Conservation (phyloP, 2,113 vertebrate genomes). For the Nibea coibor region DNA sequence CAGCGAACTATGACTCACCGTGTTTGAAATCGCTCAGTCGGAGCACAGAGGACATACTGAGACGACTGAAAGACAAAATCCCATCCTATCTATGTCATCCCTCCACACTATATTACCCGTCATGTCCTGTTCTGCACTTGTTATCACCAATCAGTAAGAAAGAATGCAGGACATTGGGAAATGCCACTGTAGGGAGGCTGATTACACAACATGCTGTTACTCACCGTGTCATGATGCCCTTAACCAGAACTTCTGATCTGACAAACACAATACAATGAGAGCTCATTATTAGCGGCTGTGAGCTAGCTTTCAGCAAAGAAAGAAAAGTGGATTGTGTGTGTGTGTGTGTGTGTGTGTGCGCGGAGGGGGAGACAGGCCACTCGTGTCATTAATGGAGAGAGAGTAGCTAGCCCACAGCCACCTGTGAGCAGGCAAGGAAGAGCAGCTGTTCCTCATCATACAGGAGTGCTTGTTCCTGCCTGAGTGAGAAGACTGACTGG, state of each 20-base stretch:
- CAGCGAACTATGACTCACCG: constrained; percentile 48
- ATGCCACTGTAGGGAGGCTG: constrained; percentile 39
- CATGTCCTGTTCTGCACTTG: constrained; percentile 40
- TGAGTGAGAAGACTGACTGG: constrained; percentile 51
- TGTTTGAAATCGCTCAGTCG: constrained; percentile 35
- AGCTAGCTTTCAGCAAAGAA: constrained; percentile 19
- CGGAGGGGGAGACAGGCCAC: constrained; percentile 13
- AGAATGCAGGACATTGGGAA: constrained; percentile 39
- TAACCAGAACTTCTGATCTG: constrained; percentile 23
- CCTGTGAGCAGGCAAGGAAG: constrained; percentile 68
- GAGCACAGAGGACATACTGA: constrained; percentile 19
- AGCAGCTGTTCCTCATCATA: constrained; percentile 79
- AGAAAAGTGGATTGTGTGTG: background rate
- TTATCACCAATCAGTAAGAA: constrained; percentile 15
- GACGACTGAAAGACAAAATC: constrained; percentile 16
- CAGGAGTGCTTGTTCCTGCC: constrained; percentile 76
- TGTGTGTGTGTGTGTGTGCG: no score
- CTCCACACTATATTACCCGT: background rate
- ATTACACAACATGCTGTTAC: constrained; percentile 57
- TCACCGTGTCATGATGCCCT: constrained; percentile 66
- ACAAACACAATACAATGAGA: constrained; percentile 59
- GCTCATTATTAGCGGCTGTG: constrained; percentile 63
- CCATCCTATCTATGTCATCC: constrained; percentile 25
- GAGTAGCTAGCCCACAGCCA: constrained; percentile 61
- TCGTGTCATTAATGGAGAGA: constrained; percentile 73